phyloP scores from a whole-genome alignment of 1,140 invertebrate species.

The Drosophila nikananu region DNA sequence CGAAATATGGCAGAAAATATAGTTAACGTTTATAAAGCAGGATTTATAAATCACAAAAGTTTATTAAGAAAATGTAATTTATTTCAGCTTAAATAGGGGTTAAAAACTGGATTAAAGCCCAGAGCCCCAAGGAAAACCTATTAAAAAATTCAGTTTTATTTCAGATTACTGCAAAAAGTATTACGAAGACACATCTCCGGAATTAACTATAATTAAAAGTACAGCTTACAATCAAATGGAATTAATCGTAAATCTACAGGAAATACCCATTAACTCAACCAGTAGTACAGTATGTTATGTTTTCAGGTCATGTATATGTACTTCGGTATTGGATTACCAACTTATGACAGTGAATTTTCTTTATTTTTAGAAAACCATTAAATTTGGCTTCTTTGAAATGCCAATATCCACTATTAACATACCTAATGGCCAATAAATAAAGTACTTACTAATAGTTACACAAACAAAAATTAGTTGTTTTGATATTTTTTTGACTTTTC shows the following conservation, averaged over 20 bases:
- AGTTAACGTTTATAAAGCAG: neutral
- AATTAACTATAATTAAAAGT: neutral
- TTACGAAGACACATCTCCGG: neutral
- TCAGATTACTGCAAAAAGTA: neutral
- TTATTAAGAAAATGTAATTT: neutral
- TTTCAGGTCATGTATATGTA: neutral
- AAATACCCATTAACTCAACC: neutral
- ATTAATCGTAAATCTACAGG: neutral
- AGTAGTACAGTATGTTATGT: too few species aligned
- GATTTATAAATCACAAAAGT: neutral
- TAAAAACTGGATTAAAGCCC: neutral
- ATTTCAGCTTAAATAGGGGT: neutral
- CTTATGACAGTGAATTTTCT: neutral
- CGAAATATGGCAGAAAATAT: neutral
- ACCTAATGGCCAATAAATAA: slow-evolving; percentile 27
- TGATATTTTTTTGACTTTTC: slow-evolving; percentile 17
- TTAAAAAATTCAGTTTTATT: neutral
- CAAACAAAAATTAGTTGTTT: slow-evolving; percentile 22
- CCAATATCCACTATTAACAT: slow-evolving; percentile 1
- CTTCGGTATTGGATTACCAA: neutral
- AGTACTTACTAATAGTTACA: slow-evolving; percentile 5
- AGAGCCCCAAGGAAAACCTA: neutral
- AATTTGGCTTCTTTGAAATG: neutral
- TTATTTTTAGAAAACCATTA: slow-evolving; percentile 4
- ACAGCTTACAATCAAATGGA: neutral